Conservation (phyloP, 2,113 vertebrate genomes). For the Oostethus manadensis region DNA sequence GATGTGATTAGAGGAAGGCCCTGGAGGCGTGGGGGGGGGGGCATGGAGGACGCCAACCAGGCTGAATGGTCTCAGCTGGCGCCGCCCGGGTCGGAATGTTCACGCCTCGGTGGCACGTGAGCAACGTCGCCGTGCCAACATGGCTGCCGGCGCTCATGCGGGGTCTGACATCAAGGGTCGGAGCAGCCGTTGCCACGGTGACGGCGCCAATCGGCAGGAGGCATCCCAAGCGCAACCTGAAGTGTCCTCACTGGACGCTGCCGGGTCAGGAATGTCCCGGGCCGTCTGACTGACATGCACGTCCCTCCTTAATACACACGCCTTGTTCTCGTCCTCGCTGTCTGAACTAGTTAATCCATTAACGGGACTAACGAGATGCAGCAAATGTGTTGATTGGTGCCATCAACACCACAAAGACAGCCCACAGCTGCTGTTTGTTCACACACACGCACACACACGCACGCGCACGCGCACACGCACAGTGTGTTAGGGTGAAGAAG, state of each 20-base stretch:
- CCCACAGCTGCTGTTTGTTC: slow-evolving; percentile 39
- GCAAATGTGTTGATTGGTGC: slow-evolving; percentile 58
- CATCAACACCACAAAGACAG: slow-evolving; percentile 36
- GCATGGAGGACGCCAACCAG: no score
- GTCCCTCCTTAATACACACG: no score
- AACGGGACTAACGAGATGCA: slow-evolving; percentile 34
- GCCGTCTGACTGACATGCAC: no score
- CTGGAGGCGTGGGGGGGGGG: background rate
- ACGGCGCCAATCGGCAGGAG: no score
- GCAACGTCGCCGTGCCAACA: slow-evolving; percentile 14
- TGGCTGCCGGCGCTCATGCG: background rate
- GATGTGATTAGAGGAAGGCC: slow-evolving; percentile 63
- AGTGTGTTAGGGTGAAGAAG: background rate
- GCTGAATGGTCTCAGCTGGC: slow-evolving; percentile 6
- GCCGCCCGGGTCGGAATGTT: slow-evolving; percentile 28
- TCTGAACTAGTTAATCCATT: slow-evolving; percentile 51
- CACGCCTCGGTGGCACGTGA: slow-evolving; percentile 9
- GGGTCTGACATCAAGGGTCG: no score
- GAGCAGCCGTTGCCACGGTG: no score
- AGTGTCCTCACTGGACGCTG: no score
- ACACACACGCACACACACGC: slow-evolving; percentile 8
- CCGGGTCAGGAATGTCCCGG: no score
- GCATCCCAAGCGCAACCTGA: no score
- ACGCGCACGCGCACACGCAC: slow-evolving; percentile 10
- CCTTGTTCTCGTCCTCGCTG: background rate